A percentile compares a stretch with the other conserved stretches of the same genome.
These are phyloP conservation scores for Aplocera efformata DNA, from an alignment of 2,888 invertebrate genomes.

Conservation along the genomic window DNA sequence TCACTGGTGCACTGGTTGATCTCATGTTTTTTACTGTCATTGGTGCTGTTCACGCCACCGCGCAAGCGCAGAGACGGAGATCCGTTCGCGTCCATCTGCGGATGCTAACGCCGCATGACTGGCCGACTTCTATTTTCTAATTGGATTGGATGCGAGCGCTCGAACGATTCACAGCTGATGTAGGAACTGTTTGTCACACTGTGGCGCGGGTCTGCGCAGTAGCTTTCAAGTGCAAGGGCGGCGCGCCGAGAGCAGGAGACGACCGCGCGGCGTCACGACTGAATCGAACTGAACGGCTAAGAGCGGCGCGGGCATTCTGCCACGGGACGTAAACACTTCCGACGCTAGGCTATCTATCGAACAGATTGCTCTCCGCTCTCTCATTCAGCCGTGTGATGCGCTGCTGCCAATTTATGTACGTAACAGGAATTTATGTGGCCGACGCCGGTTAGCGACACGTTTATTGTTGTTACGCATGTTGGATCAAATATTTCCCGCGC, in stretches of 20 bases:
- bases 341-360: slow-evolving; percentile 25
- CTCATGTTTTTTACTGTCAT: slow-evolving; percentile 73
- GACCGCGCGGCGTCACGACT: slow-evolving; percentile 3
- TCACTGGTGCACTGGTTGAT: slow-evolving; percentile 84
- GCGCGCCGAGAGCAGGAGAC: slow-evolving; percentile 5
- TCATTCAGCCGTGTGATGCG: slow-evolving; percentile 15
- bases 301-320: slow-evolving; percentile 36
- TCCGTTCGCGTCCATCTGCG: slow-evolving; percentile 68
- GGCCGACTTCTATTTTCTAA: slow-evolving; percentile 24
- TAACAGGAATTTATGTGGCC: slow-evolving; percentile 10
- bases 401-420: slow-evolving; percentile 11
- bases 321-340: slow-evolving; percentile 40
- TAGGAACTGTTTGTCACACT: slow-evolving; percentile 18
- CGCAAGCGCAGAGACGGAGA: slow-evolving; percentile 73
- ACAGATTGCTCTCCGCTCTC: slow-evolving; percentile 8
- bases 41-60: slow-evolving; percentile 57
- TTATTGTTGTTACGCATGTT: slow-evolving; percentile 3
- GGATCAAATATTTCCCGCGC: slow-evolving; percentile 4
- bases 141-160: slow-evolving; percentile 10
- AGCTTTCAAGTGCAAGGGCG: slow-evolving; percentile 50
- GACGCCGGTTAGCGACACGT: slow-evolving; percentile 9
- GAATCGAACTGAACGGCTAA: slow-evolving; percentile 16
- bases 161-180: slow-evolving; percentile 34
- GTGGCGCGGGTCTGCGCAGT: slow-evolving; percentile 31
- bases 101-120: slow-evolving; percentile 67